These are phyloP conservation scores for Chrosomus eos DNA, from an alignment of 2,797 vertebrate genomes.

Conservation along the genomic window DNA sequence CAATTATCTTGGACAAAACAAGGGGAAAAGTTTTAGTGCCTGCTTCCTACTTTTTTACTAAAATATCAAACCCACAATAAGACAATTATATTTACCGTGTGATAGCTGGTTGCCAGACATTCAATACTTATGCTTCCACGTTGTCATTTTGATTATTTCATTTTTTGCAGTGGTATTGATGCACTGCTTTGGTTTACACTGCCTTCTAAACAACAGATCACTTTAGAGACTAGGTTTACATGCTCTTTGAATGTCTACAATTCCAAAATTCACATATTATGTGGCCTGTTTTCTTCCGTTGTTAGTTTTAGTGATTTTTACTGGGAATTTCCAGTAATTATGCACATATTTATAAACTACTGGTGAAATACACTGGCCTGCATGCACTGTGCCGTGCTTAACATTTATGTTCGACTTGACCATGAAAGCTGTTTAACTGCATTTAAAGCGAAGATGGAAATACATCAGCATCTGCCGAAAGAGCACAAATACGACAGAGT, in stretches of 20 bases:
- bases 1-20: slow-evolving; percentile 8
- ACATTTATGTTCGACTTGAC: slow-evolving; percentile 10
- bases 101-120: not conserved
- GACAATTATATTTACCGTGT: not conserved
- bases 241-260: slow-evolving; percentile 22
- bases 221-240: slow-evolving; percentile 40
- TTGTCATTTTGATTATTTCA: not conserved
- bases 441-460: slow-evolving; percentile 23
- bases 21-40: slow-evolving; percentile 9
- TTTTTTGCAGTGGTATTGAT: slow-evolving; percentile 21
- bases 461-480: slow-evolving; percentile 2
- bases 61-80: not conserved
- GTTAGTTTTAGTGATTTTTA: slow-evolving; percentile 17
- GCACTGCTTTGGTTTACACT: slow-evolving; percentile 42
- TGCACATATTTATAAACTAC: slow-evolving; percentile 48
- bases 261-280: slow-evolving; percentile 7
- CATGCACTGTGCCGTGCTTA: slow-evolving; percentile 38
- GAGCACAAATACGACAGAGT: slow-evolving; percentile 23
- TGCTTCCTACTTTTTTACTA: slow-evolving; percentile 13
- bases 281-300: not conserved
- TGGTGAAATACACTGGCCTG: slow-evolving; percentile 17
- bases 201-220: slow-evolving; percentile 34
- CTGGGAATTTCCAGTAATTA: slow-evolving; percentile 34
- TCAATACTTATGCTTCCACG: not conserved
- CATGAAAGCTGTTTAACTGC: slow-evolving; percentile 25